Evolutionary conservation across 2,888 invertebrate genomes (phyloP), one percentile per base, ranked within the genome.

Genomic region (Melipona beecheii): DNA sequence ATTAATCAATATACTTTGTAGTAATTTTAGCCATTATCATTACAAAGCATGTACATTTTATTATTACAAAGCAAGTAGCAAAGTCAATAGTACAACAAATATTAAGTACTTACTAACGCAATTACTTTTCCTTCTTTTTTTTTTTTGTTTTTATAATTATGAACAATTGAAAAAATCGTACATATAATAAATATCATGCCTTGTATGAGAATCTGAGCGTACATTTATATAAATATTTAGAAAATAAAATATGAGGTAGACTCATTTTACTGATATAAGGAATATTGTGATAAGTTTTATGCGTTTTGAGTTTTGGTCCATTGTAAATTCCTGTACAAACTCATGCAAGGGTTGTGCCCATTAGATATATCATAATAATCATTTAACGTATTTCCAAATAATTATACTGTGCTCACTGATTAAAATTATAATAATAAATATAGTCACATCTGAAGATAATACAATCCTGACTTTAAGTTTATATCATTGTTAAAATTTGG

Each of bases 281-380:
- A 89, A 87, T 84, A 87, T 83, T 78, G 83, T 83, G 74, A 64
- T 79, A 75, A 85, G 52, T 84, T 78, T 70, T 85, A 86, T 89
- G 87, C 84, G 81, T 87, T 76, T 82, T 43, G 56, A 69, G 79
- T 88, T 81, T 90, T 92, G 89, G 89, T 92, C 91, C 90, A 83
- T 86, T 79, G 66, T 81, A 80, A 58, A 76, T 78, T 81, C 49
- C 62, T 76, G 58, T 78, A 75, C 72, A 86, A 75, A 86, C 69
- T 83, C 78, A 76, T 88, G 78, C 80, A 86, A 87, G 73, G 78
- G 90, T 91, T 92, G 91, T 91, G 90, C 90, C 90, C 86, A 85
- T 75, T 76, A 50, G 74, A 83, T 88, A 43, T 84, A 84, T 86
- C 83, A 84, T 81, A 77, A 81, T 80, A 82, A 84, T 81, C 75